Conservation (phyloP, 2,113 vertebrate species). For the Malaclemys terrapin region DNA sequence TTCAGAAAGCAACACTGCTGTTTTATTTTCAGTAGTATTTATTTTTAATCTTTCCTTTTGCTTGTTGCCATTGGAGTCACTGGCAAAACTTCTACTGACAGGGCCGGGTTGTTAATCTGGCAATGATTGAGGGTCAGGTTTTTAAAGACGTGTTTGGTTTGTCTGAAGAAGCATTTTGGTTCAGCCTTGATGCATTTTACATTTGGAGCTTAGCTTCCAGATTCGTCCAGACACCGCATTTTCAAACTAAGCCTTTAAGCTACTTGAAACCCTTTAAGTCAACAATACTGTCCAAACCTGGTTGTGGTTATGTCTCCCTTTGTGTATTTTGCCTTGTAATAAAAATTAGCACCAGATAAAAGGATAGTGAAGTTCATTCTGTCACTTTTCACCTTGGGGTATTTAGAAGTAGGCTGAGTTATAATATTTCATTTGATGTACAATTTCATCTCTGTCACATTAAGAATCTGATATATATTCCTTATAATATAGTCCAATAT, state of each 20-base stretch:
- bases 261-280: not conserved
- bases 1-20: rapidly evolving
- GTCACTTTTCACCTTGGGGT: not conserved
- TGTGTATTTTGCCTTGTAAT: not conserved
- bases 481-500: rapidly evolving
- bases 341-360: not conserved
- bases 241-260: not conserved
- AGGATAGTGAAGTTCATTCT: not conserved
- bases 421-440: not conserved
- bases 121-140: not conserved
- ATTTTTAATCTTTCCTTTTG: rapidly evolving
- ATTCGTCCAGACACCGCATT: not conserved
- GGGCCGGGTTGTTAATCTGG: not conserved
- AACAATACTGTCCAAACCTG: rapidly evolving
- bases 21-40: rapidly evolving
- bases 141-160: not conserved
- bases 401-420: not conserved
- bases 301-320: not conserved
- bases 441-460: rapidly evolving
- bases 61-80: rapidly evolving
- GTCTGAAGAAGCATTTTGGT: no score
- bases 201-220: not conserved
- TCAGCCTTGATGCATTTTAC: not conserved
- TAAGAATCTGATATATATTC: rapidly evolving
- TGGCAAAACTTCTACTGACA: rapidly evolving